Evolutionary conservation across 23 tunicate genomes (phyloP).

Genomic region (Phallusia fumigata): DNA sequence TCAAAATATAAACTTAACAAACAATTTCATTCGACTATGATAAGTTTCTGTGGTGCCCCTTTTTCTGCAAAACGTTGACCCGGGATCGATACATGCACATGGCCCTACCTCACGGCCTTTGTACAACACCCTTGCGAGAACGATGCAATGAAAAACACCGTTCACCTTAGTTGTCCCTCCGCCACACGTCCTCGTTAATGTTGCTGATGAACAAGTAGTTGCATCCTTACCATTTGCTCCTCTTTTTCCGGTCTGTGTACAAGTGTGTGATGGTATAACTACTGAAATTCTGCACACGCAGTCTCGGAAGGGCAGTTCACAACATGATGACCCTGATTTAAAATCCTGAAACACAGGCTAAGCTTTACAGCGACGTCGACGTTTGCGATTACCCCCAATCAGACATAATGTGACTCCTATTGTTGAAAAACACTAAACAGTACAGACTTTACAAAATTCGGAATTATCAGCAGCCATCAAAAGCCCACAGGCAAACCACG

Average conservation of each 20-base stretch:
- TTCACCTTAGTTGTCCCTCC: neutral
- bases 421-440: too few relatives aligned
- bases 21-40: too few relatives aligned
- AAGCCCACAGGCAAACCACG: too few relatives aligned
- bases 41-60: too few relatives aligned
- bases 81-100: constrained; percentile 2
- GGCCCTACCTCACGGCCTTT: neutral
- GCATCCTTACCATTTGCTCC: neutral
- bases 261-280: neutral
- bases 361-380: neutral
- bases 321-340: neutral
- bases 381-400: too few relatives aligned
- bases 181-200: neutral
- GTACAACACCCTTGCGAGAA: neutral
- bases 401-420: too few relatives aligned
- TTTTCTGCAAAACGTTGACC: constrained; percentile 13
- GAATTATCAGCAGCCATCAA: too few relatives aligned
- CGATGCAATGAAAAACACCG: neutral
- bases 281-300: neutral
- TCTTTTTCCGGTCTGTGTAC: neutral
- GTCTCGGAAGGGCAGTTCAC: neutral
- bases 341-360: neutral
- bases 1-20: too few relatives aligned
- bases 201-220: neutral
- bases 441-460: too few relatives aligned